Evolutionary conservation across 2,888 invertebrate species (phyloP).

Genomic region (Copidosoma aretas): DNA sequence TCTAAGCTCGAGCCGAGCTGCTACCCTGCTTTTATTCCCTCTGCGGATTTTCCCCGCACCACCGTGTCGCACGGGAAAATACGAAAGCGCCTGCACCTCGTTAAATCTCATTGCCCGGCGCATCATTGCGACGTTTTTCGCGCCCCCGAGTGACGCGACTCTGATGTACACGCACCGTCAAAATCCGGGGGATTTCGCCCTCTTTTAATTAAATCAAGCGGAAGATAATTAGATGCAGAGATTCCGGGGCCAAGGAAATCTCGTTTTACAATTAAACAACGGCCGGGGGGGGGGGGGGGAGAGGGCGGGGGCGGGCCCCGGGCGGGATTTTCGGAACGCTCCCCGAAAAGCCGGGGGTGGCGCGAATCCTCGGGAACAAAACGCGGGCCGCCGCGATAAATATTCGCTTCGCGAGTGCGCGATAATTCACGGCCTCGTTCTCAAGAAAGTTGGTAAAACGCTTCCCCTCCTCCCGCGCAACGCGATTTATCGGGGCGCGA

Average conservation of each 20-base stretch:
- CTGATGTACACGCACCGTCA: too few relatives aligned
- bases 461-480: conserved; percentile 20
- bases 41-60: conserved; percentile 38
- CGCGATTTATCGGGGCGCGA: conserved; percentile 27
- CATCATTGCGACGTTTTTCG: too few relatives aligned
- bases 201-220: too few relatives aligned
- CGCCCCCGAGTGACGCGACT: too few relatives aligned
- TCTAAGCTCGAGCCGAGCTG: conserved; percentile 39
- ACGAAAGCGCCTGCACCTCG: conserved; percentile 22
- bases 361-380: background rate
- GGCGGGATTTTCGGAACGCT: conserved; percentile 6
- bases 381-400: conserved; percentile 30
- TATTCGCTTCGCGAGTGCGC: conserved; percentile 33
- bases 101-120: conserved; percentile 39
- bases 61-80: too few relatives aligned
- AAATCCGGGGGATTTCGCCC: too few relatives aligned
- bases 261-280: too few relatives aligned
- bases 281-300: too few relatives aligned
- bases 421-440: conserved; percentile 38
- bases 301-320: background rate
- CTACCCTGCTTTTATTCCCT: conserved; percentile 38
- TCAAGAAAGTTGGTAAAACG: conserved; percentile 35
- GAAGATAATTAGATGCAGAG: too few relatives aligned
- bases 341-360: too few relatives aligned
- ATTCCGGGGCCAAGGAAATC: too few relatives aligned